Conservation (phyloP, 2,113 vertebrate genomes). For the Sander vitreus region DNA sequence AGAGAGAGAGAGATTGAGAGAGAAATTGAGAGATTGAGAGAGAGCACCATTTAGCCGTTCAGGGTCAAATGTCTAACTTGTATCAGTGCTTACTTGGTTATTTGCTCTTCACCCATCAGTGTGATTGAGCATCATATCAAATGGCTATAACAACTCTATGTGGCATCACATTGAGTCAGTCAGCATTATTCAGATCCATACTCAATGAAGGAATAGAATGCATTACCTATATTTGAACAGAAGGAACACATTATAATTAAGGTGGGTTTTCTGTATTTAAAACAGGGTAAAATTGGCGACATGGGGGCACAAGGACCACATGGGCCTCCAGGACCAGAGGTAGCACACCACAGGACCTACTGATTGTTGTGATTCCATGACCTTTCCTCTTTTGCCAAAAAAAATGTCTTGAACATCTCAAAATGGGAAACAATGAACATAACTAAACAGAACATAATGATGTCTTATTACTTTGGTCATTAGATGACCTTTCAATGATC, state of each 20-base stretch:
- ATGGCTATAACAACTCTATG: neutral
- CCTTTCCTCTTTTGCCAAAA: too few species aligned
- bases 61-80: neutral
- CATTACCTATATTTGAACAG: too few species aligned
- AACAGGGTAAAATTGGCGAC: constrained; percentile 93
- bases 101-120: neutral
- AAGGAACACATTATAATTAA: neutral
- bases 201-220: neutral
- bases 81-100: neutral
- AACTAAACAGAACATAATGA: neutral
- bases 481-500: neutral
- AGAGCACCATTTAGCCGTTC: neutral
- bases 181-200: neutral
- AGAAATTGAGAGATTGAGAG: neutral
- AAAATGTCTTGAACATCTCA: too few species aligned
- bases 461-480: neutral
- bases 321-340: constrained; percentile 95
- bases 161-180: neutral
- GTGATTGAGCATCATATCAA: neutral
- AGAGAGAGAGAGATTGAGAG: too few species aligned
- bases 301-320: constrained; percentile 86
- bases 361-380: too few species aligned
- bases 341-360: constrained; percentile 64
- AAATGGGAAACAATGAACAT: too few species aligned
- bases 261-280: constrained; percentile 36